Evolutionary conservation across 2,797 vertebrate species (phyloP).

Genomic region (Malurus splendens): DNA sequence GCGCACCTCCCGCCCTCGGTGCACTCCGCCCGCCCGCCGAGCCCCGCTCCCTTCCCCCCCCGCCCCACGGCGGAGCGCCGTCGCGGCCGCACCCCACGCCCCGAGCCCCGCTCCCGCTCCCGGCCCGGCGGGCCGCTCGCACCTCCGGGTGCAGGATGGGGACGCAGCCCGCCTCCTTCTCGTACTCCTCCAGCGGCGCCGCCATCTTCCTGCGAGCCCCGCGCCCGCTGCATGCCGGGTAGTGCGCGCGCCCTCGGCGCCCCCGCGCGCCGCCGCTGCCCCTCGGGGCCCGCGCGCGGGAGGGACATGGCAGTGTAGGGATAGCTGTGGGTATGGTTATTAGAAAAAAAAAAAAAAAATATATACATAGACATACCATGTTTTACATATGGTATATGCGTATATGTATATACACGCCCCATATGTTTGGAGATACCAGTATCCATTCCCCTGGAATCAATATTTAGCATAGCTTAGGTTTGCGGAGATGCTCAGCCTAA

Average conservation of each 20-base stretch:
- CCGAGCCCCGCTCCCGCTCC: neutral
- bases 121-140: neutral
- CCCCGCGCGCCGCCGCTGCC: neutral
- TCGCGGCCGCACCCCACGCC: neutral
- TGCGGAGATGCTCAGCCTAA: neutral
- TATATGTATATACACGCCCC: rapidly evolving
- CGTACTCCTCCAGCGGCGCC: constrained; percentile 93
- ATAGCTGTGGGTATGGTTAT: rapidly evolving
- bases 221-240: constrained; percentile 91
- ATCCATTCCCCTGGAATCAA: neutral
- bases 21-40: neutral
- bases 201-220: constrained; percentile 93
- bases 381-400: too few relatives aligned
- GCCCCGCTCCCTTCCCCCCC: neutral
- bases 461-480: rapidly evolving
- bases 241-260: constrained; percentile 47
- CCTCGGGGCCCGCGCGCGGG: neutral
- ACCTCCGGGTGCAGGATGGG: constrained; percentile 95
- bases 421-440: rapidly evolving
- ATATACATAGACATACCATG: rapidly evolving
- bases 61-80: neutral
- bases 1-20: neutral
- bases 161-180: constrained; percentile 92
- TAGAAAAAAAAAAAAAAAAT: too few relatives aligned
- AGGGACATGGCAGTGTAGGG: rapidly evolving